Base-by-base conservation (phyloP, 2,888 invertebrate genomes). In the Lucinisca nassula region DNA sequence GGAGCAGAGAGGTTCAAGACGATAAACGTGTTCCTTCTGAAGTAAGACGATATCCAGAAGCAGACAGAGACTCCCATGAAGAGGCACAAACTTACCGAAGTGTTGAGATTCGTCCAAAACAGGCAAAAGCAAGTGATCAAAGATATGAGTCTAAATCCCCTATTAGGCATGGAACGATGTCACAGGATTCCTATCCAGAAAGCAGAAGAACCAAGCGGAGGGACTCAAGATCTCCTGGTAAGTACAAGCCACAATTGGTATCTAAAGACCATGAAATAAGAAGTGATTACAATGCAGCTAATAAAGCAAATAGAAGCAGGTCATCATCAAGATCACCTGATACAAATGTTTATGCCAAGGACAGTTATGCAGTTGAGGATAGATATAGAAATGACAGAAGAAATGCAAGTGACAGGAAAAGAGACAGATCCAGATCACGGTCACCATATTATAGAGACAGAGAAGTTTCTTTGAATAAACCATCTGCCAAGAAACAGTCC, bases 351-450 rank as follows among this genome's bases (percentile, higher is more conserved):
- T 61, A 61, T n/a, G n/a, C n/a, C n/a, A n/a, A n/a, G n/a, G n/a
- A n/a, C 77, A 40, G 21, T 10, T 35, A 32, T 35, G 30, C 8
- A 30, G 6, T 30, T 30, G 30, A 17, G 30, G 61, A 61, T 61
- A 30, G 17, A 12, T 12, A 17, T 17, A 45, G 45, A 45, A 45
- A 45, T 45, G 45, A 45, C 17, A 17, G n/a, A n/a, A n/a, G n/a
- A n/a, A 58, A 12, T 27, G 4, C 6, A 4, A 67, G 30, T 6
- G 35, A 67, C 17, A 67, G 35, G 21, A 67, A 35, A 35, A 30
- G 8, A 35, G 67, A 67, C 10, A 86, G 76, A 61, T 81, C 80
- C 35, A 75, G 84, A 49, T 84, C 86, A 76, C 55, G 67, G 55
- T 87, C 88, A 37, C 40, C 35, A 27, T 40, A 77, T 30, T 61